Percentiles rank a stretch among this genome's conserved stretches.
Conservation (phyloP, 2,888 invertebrate genomes). For the Eupithecia subumbrata region DNA sequence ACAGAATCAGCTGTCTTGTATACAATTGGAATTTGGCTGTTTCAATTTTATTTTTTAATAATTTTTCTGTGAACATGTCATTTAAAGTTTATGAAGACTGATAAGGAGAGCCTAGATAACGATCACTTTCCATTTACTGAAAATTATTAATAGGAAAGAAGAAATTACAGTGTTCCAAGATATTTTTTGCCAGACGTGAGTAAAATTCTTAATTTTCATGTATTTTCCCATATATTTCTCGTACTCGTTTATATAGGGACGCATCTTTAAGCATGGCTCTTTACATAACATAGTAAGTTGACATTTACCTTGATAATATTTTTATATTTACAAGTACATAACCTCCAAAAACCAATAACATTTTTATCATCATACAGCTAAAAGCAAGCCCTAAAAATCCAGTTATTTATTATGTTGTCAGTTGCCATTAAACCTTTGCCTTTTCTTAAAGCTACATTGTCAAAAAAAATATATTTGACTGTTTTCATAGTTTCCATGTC, state of each 20-base stretch:
- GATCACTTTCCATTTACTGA: constrained; percentile 1
- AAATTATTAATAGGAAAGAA: background rate
- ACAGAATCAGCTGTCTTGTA: constrained; percentile 48
- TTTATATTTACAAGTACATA: background rate
- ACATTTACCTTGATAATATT: constrained; percentile 23
- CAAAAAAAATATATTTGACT: background rate
- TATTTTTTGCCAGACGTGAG: constrained; percentile 21
- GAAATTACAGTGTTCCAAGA: constrained; percentile 12
- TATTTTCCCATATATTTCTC: background rate
- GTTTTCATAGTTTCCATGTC: constrained; percentile 58
- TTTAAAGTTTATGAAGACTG: constrained; percentile 11
- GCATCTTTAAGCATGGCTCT: background rate
- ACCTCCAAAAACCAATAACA: constrained; percentile 5
- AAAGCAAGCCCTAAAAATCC: background rate
- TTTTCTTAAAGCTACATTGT: background rate
- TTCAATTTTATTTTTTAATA: constrained; percentile 37
- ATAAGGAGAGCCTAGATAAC: background rate
- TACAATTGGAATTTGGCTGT: constrained; percentile 43
- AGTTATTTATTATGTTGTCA: background rate
- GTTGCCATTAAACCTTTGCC: background rate
- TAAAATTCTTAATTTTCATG: background rate
- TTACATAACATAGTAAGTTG: constrained; percentile 17
- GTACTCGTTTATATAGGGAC: background rate
- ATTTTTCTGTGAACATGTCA: constrained; percentile 26
- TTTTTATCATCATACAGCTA: background rate